These are phyloP conservation scores for Cettia cetti DNA, from an alignment of 2,113 vertebrate genomes.

Conservation along the genomic window DNA sequence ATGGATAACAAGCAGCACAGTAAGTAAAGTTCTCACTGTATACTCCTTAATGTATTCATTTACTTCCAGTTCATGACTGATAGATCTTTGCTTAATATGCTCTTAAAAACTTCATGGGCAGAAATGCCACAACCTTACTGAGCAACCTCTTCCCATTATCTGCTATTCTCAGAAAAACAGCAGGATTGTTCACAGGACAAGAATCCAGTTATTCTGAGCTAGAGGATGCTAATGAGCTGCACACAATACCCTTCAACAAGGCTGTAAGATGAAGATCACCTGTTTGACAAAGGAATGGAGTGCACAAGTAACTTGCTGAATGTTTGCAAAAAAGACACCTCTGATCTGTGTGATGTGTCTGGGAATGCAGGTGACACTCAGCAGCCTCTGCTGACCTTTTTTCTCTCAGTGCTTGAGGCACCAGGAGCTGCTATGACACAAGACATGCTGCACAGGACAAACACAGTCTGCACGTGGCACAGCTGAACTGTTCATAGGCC, in stretches of 20 bases:
- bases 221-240: background rate
- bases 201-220: background rate
- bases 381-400: background rate
- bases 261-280: background rate
- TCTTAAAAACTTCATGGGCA: background rate
- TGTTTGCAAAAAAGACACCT: background rate
- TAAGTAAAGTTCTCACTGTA: background rate
- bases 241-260: background rate
- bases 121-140: background rate
- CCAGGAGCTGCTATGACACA: background rate
- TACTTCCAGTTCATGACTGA: background rate
- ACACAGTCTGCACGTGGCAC: background rate
- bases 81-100: background rate
- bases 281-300: background rate
- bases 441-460: background rate
- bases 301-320: background rate
- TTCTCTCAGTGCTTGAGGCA: background rate
- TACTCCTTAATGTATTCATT: background rate
- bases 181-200: background rate
- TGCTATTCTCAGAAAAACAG: background rate
- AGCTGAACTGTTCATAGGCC: background rate
- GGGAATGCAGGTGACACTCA: background rate
- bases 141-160: background rate
- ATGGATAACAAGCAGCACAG: background rate
- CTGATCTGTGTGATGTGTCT: fast-evolving